Conservation (phyloP, 1,140 invertebrate genomes). For the Ceratosolen solmsi region DNA sequence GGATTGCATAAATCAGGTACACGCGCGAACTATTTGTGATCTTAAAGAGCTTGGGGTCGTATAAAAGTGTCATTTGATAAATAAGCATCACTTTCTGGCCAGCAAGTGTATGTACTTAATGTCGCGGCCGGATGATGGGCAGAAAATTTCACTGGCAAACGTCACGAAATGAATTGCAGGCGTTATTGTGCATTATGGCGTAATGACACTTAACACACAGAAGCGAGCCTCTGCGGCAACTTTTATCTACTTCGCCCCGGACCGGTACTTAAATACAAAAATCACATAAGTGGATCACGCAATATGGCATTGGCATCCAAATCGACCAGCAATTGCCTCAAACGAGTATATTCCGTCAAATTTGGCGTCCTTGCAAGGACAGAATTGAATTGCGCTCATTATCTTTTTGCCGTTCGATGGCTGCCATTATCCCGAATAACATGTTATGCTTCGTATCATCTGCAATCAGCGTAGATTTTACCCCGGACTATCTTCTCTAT, state of each 20-base stretch:
- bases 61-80: conserved; percentile 33
- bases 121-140: conserved; percentile 1
- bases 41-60: not conserved
- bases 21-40: conserved; percentile 18
- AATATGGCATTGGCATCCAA: conserved; percentile 31
- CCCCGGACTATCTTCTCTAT: no score
- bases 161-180: conserved; percentile 31
- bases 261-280: conserved; percentile 29
- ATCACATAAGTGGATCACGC: conserved; percentile 46
- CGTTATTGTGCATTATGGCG: conserved; percentile 8
- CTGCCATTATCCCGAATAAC: conserved; percentile 34
- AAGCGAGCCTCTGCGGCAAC: not conserved
- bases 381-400: conserved; percentile 40
- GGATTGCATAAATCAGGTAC: conserved; percentile 22
- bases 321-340: conserved; percentile 16
- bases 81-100: conserved; percentile 18
- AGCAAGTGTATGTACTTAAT: conserved; percentile 5
- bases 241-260: conserved; percentile 17
- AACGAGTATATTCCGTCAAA: conserved; percentile 25
- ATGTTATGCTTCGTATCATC: not conserved
- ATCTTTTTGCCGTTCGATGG: conserved; percentile 31
- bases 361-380: conserved; percentile 30
- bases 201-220: conserved; percentile 18
- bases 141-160: conserved; percentile 36
- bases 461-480: not conserved